Conservation (phyloP, 1,140 invertebrate species). For the Sinella curviseta region DNA sequence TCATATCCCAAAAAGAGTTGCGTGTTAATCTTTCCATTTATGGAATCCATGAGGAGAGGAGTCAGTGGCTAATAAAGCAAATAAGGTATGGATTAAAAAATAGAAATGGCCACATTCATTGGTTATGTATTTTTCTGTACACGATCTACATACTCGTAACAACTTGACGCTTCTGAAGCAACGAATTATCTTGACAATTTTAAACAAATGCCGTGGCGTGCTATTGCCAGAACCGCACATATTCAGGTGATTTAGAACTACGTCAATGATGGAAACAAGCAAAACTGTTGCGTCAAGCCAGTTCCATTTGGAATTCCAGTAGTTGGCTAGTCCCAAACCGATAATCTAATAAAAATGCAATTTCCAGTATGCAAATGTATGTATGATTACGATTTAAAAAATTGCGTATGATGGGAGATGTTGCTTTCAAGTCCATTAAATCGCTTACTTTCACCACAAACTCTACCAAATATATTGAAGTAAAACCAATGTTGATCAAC, state of each 20-base stretch:
- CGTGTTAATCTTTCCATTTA: constrained; percentile 52
- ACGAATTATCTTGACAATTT: not conserved
- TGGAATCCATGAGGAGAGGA: constrained; percentile 47
- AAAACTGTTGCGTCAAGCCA: not conserved
- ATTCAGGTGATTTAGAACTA: not conserved
- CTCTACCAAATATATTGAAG: not conserved
- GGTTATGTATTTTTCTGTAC: not conserved
- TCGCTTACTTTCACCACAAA: not conserved
- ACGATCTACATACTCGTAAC: not conserved
- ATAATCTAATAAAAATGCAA: not conserved
- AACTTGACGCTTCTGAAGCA: not conserved
- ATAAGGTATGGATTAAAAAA: not conserved
- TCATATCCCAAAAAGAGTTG: constrained; percentile 55
- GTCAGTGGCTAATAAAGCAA: constrained; percentile 23
- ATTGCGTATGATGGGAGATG: not conserved
- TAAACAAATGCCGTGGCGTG: not conserved
- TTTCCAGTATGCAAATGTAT: not conserved
- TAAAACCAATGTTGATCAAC: too few species aligned
- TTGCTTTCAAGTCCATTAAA: too few species aligned
- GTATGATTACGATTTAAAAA: not conserved
- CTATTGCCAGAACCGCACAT: not conserved
- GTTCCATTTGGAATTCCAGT: constrained; percentile 18
- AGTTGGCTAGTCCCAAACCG: not conserved
- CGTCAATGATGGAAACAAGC: not conserved
- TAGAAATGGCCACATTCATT: not conserved